Percentiles rank a stretch among this genome's conserved stretches.
Evolutionary conservation across 1,140 invertebrate genomes (phyloP).

Genomic region (Brachionus rotundiformis): DNA sequence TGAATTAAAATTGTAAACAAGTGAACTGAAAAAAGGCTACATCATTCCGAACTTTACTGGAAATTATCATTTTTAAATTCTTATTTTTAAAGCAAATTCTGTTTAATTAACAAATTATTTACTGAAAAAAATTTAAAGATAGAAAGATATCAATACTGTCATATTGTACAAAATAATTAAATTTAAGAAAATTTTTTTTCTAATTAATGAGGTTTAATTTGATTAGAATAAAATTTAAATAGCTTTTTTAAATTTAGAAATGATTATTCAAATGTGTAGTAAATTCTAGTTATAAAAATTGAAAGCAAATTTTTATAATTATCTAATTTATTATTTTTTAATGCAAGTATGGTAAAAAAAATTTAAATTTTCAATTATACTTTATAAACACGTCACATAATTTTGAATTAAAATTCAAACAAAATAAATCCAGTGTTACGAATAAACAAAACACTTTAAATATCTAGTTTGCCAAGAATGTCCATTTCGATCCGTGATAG

Average conservation of each 20-base stretch:
- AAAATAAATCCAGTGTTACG: not conserved
- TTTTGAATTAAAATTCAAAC: not conserved
- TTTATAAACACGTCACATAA: conserved; percentile 29
- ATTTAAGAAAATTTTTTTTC: no score
- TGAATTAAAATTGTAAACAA: no score
- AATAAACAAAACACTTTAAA: not conserved
- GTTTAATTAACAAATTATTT: no score
- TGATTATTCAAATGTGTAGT: not conserved
- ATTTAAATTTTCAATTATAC: not conserved
- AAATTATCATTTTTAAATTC: no score
- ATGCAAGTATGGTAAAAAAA: not conserved
- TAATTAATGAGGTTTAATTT: no score
- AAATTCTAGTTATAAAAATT: not conserved
- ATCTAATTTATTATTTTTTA: not conserved
- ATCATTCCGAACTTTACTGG: no score
- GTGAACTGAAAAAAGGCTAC: no score
- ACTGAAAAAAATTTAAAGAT: no score
- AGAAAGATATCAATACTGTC: no score
- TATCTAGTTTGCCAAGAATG: conserved; percentile 15
- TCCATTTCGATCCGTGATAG: conserved; percentile 36
- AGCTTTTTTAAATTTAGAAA: no score
- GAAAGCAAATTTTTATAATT: not conserved
- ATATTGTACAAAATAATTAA: no score
- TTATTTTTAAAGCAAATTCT: no score
- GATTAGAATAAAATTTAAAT: not conserved